Percentiles rank a stretch among this genome's conserved stretches.
phyloP scores from a whole-genome alignment of 1,140 invertebrate species.

The Drosophila bifasciata region DNA sequence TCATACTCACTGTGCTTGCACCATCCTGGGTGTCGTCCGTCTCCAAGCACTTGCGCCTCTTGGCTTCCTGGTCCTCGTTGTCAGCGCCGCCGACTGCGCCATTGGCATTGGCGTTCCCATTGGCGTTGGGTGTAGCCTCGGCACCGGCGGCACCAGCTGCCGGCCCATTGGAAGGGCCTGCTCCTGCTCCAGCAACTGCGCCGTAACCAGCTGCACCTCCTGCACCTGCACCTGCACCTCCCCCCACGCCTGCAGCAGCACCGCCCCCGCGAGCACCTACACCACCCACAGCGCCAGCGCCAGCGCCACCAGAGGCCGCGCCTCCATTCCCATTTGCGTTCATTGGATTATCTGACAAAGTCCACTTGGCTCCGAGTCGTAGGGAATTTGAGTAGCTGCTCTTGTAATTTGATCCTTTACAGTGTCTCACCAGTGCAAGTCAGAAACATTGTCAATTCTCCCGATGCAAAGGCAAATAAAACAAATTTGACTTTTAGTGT shows the following conservation, averaged over 20 bases:
- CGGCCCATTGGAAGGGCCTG: too few relatives aligned
- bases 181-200: not conserved
- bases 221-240: not conserved
- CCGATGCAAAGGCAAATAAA: too few relatives aligned
- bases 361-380: too few relatives aligned
- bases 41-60: slow-evolving; percentile 69
- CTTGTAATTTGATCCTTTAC: too few relatives aligned
- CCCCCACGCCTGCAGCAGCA: not conserved
- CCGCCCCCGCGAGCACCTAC: not conserved
- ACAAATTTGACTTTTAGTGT: too few relatives aligned
- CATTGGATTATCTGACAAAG: too few relatives aligned
- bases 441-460: too few relatives aligned
- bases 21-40: slow-evolving; percentile 60
- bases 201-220: not conserved
- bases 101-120: slow-evolving; percentile 4
- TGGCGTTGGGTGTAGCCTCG: not conserved
- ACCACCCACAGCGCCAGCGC: too few relatives aligned
- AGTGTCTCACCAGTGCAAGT: too few relatives aligned
- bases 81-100: slow-evolving; percentile 9
- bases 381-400: too few relatives aligned
- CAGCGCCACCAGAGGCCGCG: not conserved
- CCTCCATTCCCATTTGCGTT: slow-evolving; percentile 2
- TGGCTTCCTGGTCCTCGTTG: slow-evolving; percentile 67
- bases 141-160: too few relatives aligned
- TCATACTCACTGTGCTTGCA: slow-evolving; percentile 69